Conservation (phyloP, 1,140 invertebrate species). For the Euura lappo region DNA sequence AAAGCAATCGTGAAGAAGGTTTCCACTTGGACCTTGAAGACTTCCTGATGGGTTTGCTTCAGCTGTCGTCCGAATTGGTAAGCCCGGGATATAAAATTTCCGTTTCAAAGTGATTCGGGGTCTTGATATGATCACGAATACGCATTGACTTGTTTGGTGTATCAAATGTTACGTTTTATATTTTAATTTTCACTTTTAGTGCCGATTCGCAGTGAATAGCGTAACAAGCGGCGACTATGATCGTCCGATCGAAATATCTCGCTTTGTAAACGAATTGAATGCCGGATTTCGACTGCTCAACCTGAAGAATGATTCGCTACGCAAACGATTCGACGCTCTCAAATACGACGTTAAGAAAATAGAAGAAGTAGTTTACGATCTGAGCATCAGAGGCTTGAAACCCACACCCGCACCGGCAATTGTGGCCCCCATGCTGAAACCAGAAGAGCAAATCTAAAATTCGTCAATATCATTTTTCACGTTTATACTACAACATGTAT, state of each 20-base stretch:
- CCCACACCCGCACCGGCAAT: constrained; percentile 37
- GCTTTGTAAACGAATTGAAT: constrained; percentile 86
- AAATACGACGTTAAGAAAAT: constrained; percentile 96
- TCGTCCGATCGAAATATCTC: constrained; percentile 80
- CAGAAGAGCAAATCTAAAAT: no score
- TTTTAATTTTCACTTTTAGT: constrained; percentile 54
- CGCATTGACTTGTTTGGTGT: no score
- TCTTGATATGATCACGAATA: no score
- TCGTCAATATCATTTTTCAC: no score
- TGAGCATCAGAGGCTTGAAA: constrained; percentile 83
- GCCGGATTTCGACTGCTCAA: constrained; percentile 88
- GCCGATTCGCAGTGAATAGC: constrained; percentile 85
- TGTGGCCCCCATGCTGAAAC: no score
- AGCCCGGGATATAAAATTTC: constrained; percentile 25
- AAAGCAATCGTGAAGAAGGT: constrained; percentile 66
- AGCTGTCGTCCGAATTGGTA: constrained; percentile 84
- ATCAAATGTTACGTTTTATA: no score
- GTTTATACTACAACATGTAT: no score
- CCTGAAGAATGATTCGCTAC: constrained; percentile 87
- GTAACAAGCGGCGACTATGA: constrained; percentile 86
- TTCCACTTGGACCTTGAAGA: constrained; percentile 93
- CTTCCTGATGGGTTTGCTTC: constrained; percentile 83
- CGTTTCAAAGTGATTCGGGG: no score
- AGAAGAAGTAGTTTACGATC: constrained; percentile 93
- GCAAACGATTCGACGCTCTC: constrained; percentile 87